Percentiles rank a stretch among this genome's conserved stretches.
phyloP scores from a whole-genome alignment of 2,888 invertebrate species.

The Sminthurides aquaticus region DNA sequence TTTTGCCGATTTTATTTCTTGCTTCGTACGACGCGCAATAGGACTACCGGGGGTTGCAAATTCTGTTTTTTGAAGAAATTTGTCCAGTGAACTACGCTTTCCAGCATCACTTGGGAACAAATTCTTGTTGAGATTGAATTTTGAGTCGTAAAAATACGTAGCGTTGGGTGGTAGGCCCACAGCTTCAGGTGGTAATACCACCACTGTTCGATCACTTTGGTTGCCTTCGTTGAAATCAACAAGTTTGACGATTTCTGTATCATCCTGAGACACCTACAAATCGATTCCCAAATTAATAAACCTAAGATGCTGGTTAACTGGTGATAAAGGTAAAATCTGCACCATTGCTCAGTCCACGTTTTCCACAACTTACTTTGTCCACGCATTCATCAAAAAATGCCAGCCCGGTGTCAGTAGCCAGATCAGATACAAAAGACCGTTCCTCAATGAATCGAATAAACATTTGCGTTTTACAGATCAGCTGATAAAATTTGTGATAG shows the following conservation, averaged over 20 bases:
- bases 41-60: slow-evolving; percentile 65
- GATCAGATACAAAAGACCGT: slow-evolving; percentile 95
- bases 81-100: slow-evolving; percentile 34
- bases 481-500: slow-evolving; percentile 67
- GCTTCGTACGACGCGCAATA: slow-evolving; percentile 85
- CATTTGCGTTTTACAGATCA: slow-evolving; percentile 90
- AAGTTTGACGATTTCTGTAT: slow-evolving; percentile 55
- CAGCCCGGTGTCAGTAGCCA: slow-evolving; percentile 71
- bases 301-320: background rate
- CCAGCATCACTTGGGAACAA: slow-evolving; percentile 35
- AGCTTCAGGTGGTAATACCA: slow-evolving; percentile 87
- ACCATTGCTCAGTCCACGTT: background rate
- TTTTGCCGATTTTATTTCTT: slow-evolving; percentile 88
- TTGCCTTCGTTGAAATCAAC: slow-evolving; percentile 70
- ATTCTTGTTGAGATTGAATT: slow-evolving; percentile 36
- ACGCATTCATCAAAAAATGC: slow-evolving; percentile 97
- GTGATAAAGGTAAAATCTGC: too few relatives aligned
- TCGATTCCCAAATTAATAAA: background rate
- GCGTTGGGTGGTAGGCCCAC: slow-evolving; percentile 46
- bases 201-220: slow-evolving; percentile 82
- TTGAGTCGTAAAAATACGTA: slow-evolving; percentile 45
- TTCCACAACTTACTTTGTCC: slow-evolving; percentile 57
- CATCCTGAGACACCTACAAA: slow-evolving; percentile 50
- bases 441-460: slow-evolving; percentile 98
- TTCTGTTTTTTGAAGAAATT: slow-evolving; percentile 31